Evolutionary conservation across 2,888 invertebrate genomes (phyloP).

Genomic region (Temnothorax ravouxi): DNA sequence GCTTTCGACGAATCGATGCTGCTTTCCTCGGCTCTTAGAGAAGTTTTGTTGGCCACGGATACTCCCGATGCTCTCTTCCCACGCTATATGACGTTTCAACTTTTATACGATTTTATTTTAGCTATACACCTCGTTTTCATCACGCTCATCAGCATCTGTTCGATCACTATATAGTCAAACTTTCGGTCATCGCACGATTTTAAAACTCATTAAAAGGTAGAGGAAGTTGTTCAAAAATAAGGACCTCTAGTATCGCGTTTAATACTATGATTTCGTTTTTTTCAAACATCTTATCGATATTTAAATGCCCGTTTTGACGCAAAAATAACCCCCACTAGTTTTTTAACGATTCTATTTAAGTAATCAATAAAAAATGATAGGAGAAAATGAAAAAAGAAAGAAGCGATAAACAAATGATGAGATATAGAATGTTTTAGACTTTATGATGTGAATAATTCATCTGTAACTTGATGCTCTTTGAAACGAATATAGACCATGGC

Average conservation of each 20-base stretch:
- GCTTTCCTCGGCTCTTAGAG: not conserved
- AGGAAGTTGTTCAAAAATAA: not conserved
- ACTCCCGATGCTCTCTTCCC: not conserved
- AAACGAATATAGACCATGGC: not conserved
- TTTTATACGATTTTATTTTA: conserved; percentile 22
- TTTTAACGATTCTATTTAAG: not conserved
- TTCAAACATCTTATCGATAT: not conserved
- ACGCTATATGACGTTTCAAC: conserved; percentile 31
- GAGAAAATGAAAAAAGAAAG: not conserved
- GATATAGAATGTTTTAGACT: not conserved
- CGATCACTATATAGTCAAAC: not conserved
- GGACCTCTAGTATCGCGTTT: no score
- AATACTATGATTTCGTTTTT: not conserved
- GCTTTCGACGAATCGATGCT: conserved; percentile 61
- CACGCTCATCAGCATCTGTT: conserved; percentile 2
- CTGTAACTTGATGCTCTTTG: not conserved
- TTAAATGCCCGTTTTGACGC: not conserved
- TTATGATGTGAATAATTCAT: not conserved
- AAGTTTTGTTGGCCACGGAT: conserved; percentile 20
- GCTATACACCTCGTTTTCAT: conserved; percentile 29
- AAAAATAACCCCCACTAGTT: not conserved
- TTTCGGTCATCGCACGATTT: conserved; percentile 5
- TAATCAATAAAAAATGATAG: not conserved
- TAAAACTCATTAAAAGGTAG: conserved; percentile 20
- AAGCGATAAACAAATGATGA: not conserved